These are phyloP conservation scores for Neomonachus schauinslandi DNA, from an alignment of 2,113 vertebrate species.

Conservation along the genomic window DNA sequence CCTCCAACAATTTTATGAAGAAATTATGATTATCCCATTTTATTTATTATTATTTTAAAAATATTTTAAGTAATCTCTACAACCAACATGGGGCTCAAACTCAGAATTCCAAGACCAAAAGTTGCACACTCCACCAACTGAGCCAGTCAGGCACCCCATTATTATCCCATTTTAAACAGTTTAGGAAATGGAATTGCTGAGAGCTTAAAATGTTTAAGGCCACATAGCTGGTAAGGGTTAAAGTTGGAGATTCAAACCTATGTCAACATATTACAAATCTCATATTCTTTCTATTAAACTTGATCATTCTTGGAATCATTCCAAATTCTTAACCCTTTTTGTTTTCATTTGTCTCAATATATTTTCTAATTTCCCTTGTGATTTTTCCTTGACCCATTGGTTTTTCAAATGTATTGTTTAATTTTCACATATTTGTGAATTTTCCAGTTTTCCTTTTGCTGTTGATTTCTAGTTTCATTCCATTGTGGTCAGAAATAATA, in stretches of 20 bases:
- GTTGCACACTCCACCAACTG: background rate
- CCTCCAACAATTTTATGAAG: background rate
- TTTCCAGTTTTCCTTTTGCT: background rate
- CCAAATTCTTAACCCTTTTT: background rate
- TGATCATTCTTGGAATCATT: background rate
- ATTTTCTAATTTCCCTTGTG: background rate
- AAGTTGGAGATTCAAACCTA: background rate
- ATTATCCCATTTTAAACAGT: background rate
- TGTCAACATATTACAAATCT: background rate
- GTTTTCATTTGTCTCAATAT: background rate
- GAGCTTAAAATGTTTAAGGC: background rate
- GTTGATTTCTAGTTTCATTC: background rate
- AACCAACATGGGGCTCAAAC: background rate
- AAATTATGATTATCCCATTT: background rate
- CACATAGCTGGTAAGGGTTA: background rate
- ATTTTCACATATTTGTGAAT: background rate
- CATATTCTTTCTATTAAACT: background rate
- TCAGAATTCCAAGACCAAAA: background rate
- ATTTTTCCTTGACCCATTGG: background rate
- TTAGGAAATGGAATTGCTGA: background rate
- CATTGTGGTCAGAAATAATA: background rate
- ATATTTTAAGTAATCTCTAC: background rate
- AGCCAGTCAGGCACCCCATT: background rate
- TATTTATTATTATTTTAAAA: background rate
- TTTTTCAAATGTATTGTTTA: background rate